These are phyloP conservation scores for Falco columbarius DNA, from an alignment of 2,797 vertebrate genomes.

Conservation along the genomic window DNA sequence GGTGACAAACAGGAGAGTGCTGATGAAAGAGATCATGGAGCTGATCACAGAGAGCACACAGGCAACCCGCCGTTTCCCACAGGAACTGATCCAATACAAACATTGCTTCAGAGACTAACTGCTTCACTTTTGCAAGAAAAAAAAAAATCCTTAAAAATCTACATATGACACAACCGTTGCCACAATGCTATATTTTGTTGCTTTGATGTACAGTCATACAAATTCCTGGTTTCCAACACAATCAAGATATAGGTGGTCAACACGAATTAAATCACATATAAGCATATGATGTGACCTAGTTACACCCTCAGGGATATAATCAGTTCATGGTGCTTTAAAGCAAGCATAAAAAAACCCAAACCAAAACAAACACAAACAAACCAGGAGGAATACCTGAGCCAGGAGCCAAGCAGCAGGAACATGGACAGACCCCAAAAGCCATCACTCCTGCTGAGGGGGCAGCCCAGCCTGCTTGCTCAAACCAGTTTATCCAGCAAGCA, in stretches of 20 bases:
- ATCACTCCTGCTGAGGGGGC: neutral
- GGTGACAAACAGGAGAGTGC: neutral
- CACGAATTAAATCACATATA: neutral
- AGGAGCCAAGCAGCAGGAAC: neutral
- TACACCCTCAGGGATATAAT: neutral
- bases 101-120: neutral
- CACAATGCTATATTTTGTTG: neutral
- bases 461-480: neutral
- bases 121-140: neutral
- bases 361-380: neutral
- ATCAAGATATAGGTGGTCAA: fast-evolving
- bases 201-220: neutral
- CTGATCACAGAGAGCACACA: neutral
- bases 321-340: neutral
- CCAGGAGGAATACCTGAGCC: neutral
- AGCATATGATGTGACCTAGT: neutral
- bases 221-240: neutral
- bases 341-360: neutral
- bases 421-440: neutral
- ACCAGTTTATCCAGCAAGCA: neutral
- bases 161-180: neutral
- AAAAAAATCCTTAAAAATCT: neutral
- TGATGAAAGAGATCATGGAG: neutral
- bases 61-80: neutral
- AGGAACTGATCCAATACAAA: neutral